Percentiles rank a stretch among this genome's conserved stretches.
These are phyloP conservation scores for Chlamydotis undulata DNA, from an alignment of 2,113 vertebrate genomes.

Conservation along the genomic window DNA sequence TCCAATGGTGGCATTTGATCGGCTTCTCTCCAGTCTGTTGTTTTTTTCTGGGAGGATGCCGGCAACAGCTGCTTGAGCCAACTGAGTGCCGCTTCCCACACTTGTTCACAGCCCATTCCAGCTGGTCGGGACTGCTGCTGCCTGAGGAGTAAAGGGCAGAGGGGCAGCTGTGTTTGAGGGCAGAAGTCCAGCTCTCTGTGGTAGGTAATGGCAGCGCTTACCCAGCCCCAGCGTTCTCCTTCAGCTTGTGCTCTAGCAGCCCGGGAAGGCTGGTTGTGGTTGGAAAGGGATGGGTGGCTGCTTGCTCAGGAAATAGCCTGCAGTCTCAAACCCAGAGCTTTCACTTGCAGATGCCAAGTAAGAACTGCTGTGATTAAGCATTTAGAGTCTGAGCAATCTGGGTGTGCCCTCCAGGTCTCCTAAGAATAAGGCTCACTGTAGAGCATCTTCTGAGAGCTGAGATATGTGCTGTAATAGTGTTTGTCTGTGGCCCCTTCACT, in stretches of 20 bases:
- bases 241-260: background rate
- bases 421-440: background rate
- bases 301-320: background rate
- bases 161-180: background rate
- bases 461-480: background rate
- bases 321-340: background rate
- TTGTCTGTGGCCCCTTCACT: background rate
- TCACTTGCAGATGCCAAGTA: background rate
- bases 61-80: background rate
- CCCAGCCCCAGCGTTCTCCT: background rate
- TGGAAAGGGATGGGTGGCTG: background rate
- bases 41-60: slow-evolving; percentile 5
- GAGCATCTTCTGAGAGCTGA: background rate
- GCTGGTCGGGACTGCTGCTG: background rate
- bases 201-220: background rate
- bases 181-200: background rate
- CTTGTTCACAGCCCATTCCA: background rate
- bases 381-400: background rate
- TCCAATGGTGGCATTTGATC: background rate
- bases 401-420: background rate
- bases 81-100: background rate
- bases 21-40: background rate
- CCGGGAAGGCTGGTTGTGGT: background rate
- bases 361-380: background rate
- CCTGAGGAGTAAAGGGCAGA: background rate